Conservation (phyloP, 2,113 vertebrate genomes). For the Ondatra zibethicus region DNA sequence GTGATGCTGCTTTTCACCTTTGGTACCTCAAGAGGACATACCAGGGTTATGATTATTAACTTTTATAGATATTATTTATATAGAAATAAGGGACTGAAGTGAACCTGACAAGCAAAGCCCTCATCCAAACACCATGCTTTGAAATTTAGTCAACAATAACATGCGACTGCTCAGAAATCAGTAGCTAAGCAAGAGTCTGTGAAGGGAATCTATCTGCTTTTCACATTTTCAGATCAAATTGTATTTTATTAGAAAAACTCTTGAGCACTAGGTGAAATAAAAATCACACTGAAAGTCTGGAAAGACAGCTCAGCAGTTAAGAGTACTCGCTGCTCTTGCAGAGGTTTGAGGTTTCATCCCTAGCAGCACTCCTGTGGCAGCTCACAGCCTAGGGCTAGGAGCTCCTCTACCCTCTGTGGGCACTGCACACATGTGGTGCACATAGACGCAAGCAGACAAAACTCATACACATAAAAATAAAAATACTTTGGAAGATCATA, state of each 20-base stretch:
- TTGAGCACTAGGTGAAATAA: not conserved
- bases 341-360: not conserved
- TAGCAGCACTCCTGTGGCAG: not conserved
- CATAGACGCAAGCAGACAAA: not conserved
- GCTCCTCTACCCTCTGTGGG: not conserved
- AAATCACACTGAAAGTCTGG: not conserved
- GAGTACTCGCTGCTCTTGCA: not conserved
- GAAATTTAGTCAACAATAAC: not conserved
- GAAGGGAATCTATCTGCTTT: slow-evolving; percentile 27
- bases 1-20: not conserved
- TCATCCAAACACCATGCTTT: not conserved
- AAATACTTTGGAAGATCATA: not conserved
- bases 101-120: not conserved
- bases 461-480: not conserved
- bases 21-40: not conserved
- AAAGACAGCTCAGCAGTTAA: not conserved
- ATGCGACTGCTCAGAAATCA: not conserved
- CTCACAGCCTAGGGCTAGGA: not conserved
- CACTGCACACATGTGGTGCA: not conserved
- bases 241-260: slow-evolving; percentile 33
- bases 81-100: not conserved
- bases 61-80: too few relatives aligned
- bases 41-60: not conserved
- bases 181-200: not conserved
- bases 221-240: slow-evolving; percentile 19